These are phyloP conservation scores for Leucophenga montana DNA, from an alignment of 2,888 invertebrate species.

Conservation along the genomic window DNA sequence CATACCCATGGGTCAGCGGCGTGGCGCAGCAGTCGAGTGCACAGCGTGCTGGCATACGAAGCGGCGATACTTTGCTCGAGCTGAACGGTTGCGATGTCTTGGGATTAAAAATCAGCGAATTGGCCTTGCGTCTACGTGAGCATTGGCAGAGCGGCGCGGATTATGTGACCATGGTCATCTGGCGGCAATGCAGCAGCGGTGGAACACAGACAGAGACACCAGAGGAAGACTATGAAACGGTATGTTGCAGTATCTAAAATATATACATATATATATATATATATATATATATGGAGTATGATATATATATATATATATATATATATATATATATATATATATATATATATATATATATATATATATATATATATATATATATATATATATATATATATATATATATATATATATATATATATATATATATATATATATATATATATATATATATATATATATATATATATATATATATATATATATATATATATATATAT, in stretches of 20 bases:
- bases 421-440: no score
- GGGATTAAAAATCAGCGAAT: constrained; percentile 69
- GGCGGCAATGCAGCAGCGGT: constrained; percentile 52
- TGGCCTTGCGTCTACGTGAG: constrained; percentile 66
- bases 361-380: no score
- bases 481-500: no score
- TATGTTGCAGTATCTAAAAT: constrained; percentile 39
- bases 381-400: no score
- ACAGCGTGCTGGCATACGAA: constrained; percentile 77
- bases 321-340: no score
- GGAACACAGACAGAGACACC: constrained; percentile 44
- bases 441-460: no score
- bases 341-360: no score
- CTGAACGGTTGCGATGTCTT: constrained; percentile 71
- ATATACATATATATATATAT: no score
- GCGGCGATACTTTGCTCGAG: constrained; percentile 82
- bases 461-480: no score
- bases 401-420: no score
- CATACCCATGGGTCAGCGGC: constrained; percentile 84
- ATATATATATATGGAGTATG: no score
- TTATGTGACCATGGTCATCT: constrained; percentile 67
- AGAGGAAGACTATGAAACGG: constrained; percentile 55
- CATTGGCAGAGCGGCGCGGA: constrained; percentile 69
- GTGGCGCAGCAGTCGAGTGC: constrained; percentile 79
- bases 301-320: no score